Percentiles rank a stretch among this genome's conserved stretches.
Conservation (phyloP, 2,888 invertebrate species). For the Macrophya alboannulata region DNA sequence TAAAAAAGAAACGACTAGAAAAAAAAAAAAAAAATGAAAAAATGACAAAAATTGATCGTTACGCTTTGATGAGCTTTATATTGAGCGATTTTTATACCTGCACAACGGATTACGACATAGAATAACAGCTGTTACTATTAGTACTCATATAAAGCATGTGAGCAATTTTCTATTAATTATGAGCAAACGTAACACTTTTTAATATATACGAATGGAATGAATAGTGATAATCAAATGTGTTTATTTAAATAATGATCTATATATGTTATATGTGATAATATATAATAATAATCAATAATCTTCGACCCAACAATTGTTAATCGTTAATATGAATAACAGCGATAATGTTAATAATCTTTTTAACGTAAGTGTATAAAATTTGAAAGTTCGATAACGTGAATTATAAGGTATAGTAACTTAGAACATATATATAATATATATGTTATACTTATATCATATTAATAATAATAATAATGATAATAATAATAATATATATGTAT, state of each 20-base stretch:
- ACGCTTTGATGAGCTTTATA: background rate
- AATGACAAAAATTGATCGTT: background rate
- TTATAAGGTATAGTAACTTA: conserved; percentile 58
- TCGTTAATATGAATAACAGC: conserved; percentile 36
- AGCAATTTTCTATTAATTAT: background rate
- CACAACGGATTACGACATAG: background rate
- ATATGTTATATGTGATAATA: background rate
- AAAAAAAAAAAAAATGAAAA: no score
- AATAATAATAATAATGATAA: background rate
- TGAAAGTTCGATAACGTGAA: conserved; percentile 72
- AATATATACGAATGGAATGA: background rate
- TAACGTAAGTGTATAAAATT: conserved; percentile 75
- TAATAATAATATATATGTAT: conserved; percentile 43
- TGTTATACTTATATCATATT: background rate
- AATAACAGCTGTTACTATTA: background rate
- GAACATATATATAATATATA: conserved; percentile 61
- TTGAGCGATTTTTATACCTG: background rate
- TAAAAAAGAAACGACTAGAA: no score
- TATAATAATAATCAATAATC: background rate
- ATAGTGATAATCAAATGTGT: background rate
- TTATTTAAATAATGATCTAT: background rate
- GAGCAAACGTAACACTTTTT: background rate
- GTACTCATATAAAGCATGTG: background rate
- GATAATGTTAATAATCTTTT: conserved; percentile 65
- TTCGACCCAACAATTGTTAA: conserved; percentile 1